A percentile compares a stretch with the other conserved stretches of the same genome.
Conservation (phyloP, 2,888 invertebrate species). For the Pyrrhosoma nymphula region DNA sequence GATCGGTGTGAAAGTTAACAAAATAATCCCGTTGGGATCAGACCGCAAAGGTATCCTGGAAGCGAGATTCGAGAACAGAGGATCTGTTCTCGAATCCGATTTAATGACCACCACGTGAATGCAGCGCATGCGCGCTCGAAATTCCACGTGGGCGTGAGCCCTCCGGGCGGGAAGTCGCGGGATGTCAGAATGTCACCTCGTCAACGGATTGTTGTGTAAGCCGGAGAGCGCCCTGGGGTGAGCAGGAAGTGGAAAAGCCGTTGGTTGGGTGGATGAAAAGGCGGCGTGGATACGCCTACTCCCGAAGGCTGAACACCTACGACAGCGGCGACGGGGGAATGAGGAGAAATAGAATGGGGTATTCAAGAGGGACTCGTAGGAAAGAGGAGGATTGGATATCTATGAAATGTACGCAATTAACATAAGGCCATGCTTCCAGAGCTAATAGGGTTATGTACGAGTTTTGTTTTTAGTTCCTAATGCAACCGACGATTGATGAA, state of each 20-base stretch:
- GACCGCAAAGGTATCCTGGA: no score
- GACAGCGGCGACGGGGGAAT: neutral
- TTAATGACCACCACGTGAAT: neutral
- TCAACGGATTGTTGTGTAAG: neutral
- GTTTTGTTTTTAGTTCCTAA: no score
- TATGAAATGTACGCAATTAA: no score
- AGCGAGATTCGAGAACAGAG: no score
- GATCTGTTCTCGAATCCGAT: no score
- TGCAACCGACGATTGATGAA: no score
- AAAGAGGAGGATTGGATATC: no score
- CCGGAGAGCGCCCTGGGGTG: slow-evolving; percentile 2
- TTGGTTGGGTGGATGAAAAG: neutral
- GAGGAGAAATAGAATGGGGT: neutral
- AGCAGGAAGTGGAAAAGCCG: slow-evolving; percentile 3
- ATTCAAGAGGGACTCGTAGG: no score
- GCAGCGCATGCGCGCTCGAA: neutral
- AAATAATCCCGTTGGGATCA: no score
- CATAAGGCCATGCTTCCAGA: no score
- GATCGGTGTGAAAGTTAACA: no score
- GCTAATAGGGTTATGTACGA: no score
- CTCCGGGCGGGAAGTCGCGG: neutral
- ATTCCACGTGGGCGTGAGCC: neutral
- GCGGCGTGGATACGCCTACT: slow-evolving; percentile 21
- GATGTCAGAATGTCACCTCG: neutral
- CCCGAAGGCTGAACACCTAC: slow-evolving; percentile 5